Conservation (phyloP, 2,888 invertebrate genomes). For the Drosophila silvestris region DNA sequence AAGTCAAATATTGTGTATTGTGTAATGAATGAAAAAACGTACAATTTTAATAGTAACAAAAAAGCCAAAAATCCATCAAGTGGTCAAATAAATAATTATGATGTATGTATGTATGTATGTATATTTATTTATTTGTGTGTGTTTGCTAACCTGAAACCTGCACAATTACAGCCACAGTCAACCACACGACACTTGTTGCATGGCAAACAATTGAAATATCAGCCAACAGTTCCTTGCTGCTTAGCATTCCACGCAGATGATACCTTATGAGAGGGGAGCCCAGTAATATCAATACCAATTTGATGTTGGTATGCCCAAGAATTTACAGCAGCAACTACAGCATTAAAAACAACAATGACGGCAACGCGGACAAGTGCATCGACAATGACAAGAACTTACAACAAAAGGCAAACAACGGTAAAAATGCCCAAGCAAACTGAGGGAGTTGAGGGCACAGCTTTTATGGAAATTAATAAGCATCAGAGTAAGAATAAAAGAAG, state of each 20-base stretch:
- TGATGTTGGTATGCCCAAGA: slow-evolving; percentile 65
- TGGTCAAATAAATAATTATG: not conserved
- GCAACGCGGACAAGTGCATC: slow-evolving; percentile 23
- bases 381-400: slow-evolving; percentile 37
- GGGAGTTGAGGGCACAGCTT: not conserved
- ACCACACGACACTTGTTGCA: slow-evolving; percentile 20
- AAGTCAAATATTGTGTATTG: slow-evolving; percentile 9
- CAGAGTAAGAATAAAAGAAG: not conserved
- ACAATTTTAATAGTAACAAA: not conserved
- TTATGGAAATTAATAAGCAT: not conserved
- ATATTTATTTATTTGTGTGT: not conserved
- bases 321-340: slow-evolving; percentile 41
- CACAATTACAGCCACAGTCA: not conserved
- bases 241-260: slow-evolving; percentile 64
- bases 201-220: slow-evolving; percentile 25
- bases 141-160: not conserved
- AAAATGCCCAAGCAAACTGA: not conserved
- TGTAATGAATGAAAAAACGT: slow-evolving; percentile 8
- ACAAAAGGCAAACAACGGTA: slow-evolving; percentile 6
- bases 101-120: not conserved
- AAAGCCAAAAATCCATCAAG: slow-evolving; percentile 1
- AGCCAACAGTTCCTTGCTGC: slow-evolving; percentile 35
- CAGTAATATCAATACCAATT: slow-evolving; percentile 45
- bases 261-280: slow-evolving; percentile 11
- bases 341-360: not conserved